phyloP scores from a whole-genome alignment of 2,113 vertebrate species.

The Bettongia penicillata region DNA sequence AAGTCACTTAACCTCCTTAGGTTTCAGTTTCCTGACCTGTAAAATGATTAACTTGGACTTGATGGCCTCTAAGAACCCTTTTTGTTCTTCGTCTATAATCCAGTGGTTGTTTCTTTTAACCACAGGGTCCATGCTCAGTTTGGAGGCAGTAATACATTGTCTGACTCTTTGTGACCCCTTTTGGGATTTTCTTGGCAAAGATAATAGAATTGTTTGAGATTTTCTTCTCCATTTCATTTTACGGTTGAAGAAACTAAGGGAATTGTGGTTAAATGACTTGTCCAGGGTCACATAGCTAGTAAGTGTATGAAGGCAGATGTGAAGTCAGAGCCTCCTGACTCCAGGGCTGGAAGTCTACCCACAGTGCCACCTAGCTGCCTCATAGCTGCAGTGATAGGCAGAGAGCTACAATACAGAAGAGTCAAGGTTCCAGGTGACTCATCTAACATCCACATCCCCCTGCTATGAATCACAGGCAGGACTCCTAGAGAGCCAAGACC shows the following conservation, averaged over 20 bases:
- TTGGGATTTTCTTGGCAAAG: not conserved
- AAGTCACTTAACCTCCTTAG: too few relatives aligned
- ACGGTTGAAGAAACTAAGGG: not conserved
- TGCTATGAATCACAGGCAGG: not conserved
- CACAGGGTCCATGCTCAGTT: not conserved
- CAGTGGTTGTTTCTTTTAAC: not conserved
- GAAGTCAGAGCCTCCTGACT: not conserved
- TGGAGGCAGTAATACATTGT: not conserved
- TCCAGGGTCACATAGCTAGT: not conserved
- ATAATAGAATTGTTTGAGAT: not conserved
- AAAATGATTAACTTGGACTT: too few relatives aligned
- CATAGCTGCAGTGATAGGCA: not conserved
- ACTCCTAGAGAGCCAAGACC: not conserved
- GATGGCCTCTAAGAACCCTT: too few relatives aligned
- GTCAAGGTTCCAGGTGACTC: not conserved
- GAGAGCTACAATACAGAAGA: not conserved
- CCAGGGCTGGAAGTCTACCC: not conserved
- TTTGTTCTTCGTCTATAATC: too few relatives aligned
- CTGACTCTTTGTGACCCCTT: not conserved
- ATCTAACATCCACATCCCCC: not conserved
- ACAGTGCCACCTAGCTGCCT: too few relatives aligned
- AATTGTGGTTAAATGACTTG: not conserved
- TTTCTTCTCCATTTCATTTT: not conserved
- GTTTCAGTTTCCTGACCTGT: too few relatives aligned
- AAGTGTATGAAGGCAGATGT: not conserved